Base-by-base conservation (phyloP, 1,140 invertebrate genomes). In the Drosophila bipectinata region DNA sequence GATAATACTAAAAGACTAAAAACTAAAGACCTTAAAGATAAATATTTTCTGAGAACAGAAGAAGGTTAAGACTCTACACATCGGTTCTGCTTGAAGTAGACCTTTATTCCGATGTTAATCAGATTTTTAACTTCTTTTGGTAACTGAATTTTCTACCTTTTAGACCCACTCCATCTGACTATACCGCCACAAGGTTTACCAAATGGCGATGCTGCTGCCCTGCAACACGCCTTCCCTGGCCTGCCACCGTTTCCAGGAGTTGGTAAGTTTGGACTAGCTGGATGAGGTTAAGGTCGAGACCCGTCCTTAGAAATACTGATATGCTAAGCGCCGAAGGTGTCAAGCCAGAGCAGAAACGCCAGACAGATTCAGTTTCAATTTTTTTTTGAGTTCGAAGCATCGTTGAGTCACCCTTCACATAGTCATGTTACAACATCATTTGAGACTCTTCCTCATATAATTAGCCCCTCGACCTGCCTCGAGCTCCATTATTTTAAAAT, bases 181-280 rank as follows among this genome's bases (percentile, higher is more conserved):
- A 96, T 97, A 94, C 95, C 96, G 94, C 96, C 97, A 81, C 96
- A 97, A 93, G 96, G 96, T 72, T 93, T 98, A 90, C 95, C 96
- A 76, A 98, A 98, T 92, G 97, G 97, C 74, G 97, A 98, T 77
- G 96, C 96, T 63, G 95, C 97, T 45, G 93, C 97, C 64, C 96
- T 97, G 92, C 96, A 97, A 92, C 95, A 95, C 82, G 95, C 95
- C 77, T 98, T 97, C 93, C 94, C 97, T 69, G 96, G 96, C 89
- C 97, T 98, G 93, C 96, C 96, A 93, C 96, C 97, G 67, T 98
- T 98, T 93, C 95, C 96, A 72, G 96, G 97, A 92, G 97, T 97
- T 93, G 96, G 96, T 97, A 94, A 96, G 96, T 96, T 45, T 37
- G 12, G 1, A 8, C 4, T 12, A 30, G n/a, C 52, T 8, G 37